Percentiles rank a stretch among this genome's conserved stretches.
Evolutionary conservation across 2,797 vertebrate species (phyloP).

Genomic region (Lepilemur ruficaudatus): DNA sequence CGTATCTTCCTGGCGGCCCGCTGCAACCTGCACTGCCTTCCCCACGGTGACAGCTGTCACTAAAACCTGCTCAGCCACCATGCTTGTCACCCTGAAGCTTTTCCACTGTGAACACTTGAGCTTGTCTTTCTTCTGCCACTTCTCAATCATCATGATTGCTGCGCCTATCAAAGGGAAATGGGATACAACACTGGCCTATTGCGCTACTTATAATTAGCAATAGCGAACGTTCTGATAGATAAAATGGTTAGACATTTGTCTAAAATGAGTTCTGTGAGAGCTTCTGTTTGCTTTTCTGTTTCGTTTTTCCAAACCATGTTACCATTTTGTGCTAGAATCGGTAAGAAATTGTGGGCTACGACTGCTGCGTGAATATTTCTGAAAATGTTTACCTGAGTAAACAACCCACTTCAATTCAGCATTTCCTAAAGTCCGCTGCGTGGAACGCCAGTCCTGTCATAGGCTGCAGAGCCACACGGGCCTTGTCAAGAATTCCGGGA

Average conservation of each 20-base stretch:
- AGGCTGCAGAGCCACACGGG: neutral
- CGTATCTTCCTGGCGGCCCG: accelerated
- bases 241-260: accelerated
- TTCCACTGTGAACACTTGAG: too few species aligned
- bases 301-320: neutral
- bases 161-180: accelerated
- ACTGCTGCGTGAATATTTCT: accelerated
- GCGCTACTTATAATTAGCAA: too few species aligned
- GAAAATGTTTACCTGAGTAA: accelerated
- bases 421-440: neutral
- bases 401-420: accelerated
- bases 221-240: accelerated
- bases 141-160: accelerated
- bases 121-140: neutral
- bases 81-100: accelerated
- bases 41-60: accelerated
- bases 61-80: accelerated
- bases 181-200: neutral
- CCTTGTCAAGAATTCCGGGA: neutral
- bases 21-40: accelerated
- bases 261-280: accelerated
- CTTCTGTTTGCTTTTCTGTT: neutral
- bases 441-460: accelerated
- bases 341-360: accelerated
- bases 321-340: neutral